Percentiles rank a stretch among this genome's conserved stretches.
phyloP scores from a whole-genome alignment of 2,888 invertebrate genomes.

The Hydrotaea diabolus region DNA sequence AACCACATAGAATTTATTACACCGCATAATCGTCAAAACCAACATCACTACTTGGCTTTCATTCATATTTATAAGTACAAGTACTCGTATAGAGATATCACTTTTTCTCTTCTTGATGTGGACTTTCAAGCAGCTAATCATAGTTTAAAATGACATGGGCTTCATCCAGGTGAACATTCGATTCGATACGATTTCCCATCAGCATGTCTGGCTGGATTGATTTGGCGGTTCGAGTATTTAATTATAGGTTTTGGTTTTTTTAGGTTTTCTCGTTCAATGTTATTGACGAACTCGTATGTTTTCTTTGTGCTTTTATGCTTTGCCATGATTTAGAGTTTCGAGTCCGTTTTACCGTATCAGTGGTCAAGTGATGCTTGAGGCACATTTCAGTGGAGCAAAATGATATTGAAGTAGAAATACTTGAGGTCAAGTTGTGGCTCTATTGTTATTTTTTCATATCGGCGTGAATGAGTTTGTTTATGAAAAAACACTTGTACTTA shows the following conservation, averaged over 20 bases:
- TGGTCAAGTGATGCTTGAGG: slow-evolving; percentile 16
- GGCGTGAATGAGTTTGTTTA: neutral
- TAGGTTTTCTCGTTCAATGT: neutral
- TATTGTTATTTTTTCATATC: neutral
- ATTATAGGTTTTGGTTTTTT: slow-evolving; percentile 42
- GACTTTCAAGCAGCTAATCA: slow-evolving; percentile 43
- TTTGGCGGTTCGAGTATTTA: slow-evolving; percentile 39
- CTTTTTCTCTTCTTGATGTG: neutral
- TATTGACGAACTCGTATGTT: neutral
- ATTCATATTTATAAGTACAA: too few relatives aligned
- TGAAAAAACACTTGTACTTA: too few relatives aligned
- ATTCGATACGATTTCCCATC: neutral
- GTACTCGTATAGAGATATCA: slow-evolving; percentile 26
- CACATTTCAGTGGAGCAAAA: neutral
- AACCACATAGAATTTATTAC: too few relatives aligned
- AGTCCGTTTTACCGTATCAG: neutral
- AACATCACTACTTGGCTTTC: too few relatives aligned
- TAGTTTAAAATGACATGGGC: neutral
- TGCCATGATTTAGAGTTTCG: neutral
- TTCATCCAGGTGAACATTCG: neutral
- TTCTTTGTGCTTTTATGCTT: too few relatives aligned
- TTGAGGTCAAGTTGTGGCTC: slow-evolving; percentile 9
- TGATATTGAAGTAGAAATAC: neutral
- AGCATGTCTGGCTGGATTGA: neutral
- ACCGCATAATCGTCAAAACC: too few relatives aligned